phyloP scores from a whole-genome alignment of 2,797 vertebrate genomes.

The Cyprinella venusta region DNA sequence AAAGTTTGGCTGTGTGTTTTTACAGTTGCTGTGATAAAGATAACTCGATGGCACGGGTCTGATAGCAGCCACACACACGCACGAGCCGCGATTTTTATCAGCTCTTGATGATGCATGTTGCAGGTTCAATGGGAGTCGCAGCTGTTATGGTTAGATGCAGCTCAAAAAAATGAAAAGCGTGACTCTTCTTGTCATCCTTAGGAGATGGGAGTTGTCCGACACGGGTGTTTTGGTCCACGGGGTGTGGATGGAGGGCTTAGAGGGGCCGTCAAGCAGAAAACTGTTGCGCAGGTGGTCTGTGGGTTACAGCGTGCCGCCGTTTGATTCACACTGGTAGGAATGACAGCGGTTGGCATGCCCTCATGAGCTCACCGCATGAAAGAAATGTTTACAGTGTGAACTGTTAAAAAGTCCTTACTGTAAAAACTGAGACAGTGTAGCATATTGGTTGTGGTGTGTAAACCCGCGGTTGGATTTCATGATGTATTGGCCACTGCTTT shows the following conservation, averaged over 20 bases:
- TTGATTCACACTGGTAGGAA: slow-evolving; percentile 57
- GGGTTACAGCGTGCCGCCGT: slow-evolving; percentile 70
- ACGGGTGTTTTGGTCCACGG: slow-evolving; percentile 38
- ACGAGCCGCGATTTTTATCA: slow-evolving; percentile 57
- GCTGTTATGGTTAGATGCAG: slow-evolving; percentile 47
- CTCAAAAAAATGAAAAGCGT: slow-evolving; percentile 52
- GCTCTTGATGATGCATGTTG: slow-evolving; percentile 51
- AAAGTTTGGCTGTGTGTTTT: slow-evolving; percentile 50
- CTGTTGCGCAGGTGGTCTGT: slow-evolving; percentile 77
- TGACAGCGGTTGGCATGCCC: slow-evolving; percentile 66
- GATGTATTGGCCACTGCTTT: neutral
- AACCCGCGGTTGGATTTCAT: neutral
- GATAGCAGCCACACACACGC: slow-evolving; percentile 37
- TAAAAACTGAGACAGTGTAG: slow-evolving; percentile 41
- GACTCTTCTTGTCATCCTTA: slow-evolving; percentile 45
- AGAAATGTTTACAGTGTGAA: slow-evolving; percentile 47
- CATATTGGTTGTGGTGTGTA: slow-evolving; percentile 9
- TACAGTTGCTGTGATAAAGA: slow-evolving; percentile 59
- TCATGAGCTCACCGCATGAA: slow-evolving; percentile 54
- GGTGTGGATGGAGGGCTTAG: slow-evolving; percentile 63
- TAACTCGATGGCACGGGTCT: slow-evolving; percentile 42
- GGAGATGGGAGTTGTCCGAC: slow-evolving; percentile 27
- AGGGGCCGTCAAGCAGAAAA: slow-evolving; percentile 74
- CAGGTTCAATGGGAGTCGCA: slow-evolving; percentile 56
- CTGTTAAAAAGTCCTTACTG: slow-evolving; percentile 33